Evolutionary conservation across 1,140 invertebrate genomes (phyloP), one percentile per base, ranked within the genome.

Genomic region (Hycleus phaleratus): DNA sequence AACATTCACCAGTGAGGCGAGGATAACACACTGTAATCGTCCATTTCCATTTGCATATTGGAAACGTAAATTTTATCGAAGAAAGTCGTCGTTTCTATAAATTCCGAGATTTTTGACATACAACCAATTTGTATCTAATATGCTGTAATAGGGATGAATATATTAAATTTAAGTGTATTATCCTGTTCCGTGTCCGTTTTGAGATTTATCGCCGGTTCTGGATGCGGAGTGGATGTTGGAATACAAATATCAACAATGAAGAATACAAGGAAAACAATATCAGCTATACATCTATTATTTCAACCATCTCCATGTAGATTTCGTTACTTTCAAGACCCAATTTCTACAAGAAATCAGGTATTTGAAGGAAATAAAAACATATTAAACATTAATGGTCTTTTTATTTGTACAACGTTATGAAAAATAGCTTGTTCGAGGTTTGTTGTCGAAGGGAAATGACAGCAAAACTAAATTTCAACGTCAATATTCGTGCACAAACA

Each of bases 121-220:
- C 32, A 46, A 26, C 44, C 44, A 46, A 46, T 46, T 46, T 46
- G 44, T 46, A 11, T 46, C 44, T 18, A 46, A 46, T 46, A 46
- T 46, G 18, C 18, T 26, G 26, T 26, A 46, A 26, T 46, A 32
- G 32, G 18, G 7, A 32, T 32, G 44, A 46, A 46, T 46, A 46
- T 12, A 46, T 46, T 46, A 46, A 24, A 46, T 46, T 8, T 46
- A 24, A 46, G 26, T 26, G 44, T 26, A 8, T 46, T 26, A 24
- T 32, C 32, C 32, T 32, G 32, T 32, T 32, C 32, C 32, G 32
- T 32, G 32, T 32, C 32, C 32, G 32, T 32, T 32, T 4, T 5
- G 32, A 11, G 44, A 24, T 18, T 46, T 18, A 46, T 46, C 26
- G 8, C 18, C 5, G 11, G 7, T 11, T 8, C 12, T 12, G 26